phyloP scores from a whole-genome alignment of 2,888 invertebrate species.

The Ichneumon xanthorius region DNA sequence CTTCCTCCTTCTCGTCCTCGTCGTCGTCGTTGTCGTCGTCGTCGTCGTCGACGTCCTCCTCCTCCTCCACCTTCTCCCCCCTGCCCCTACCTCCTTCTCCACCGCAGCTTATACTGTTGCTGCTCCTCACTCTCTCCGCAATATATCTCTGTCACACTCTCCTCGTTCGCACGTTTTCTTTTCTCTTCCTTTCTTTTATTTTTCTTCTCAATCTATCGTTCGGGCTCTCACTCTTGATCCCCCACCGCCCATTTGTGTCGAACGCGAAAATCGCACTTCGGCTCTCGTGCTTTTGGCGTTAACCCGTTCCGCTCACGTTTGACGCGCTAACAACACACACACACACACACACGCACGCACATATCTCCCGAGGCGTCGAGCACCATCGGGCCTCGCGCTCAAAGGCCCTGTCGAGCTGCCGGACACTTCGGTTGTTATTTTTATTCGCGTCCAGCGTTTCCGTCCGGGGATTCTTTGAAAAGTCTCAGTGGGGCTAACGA shows the following conservation, averaged over 20 bases:
- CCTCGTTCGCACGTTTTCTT: constrained; percentile 6
- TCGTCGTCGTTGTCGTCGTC: constrained; percentile 29
- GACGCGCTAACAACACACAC: constrained; percentile 47
- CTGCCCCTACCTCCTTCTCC: constrained; percentile 40
- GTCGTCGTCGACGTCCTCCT: no score
- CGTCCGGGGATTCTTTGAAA: not conserved
- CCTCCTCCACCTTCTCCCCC: no score
- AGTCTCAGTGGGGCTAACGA: not conserved
- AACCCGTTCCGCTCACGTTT: constrained; percentile 59
- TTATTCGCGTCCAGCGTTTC: constrained; percentile 30
- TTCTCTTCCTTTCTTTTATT: not conserved
- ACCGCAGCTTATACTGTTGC: constrained; percentile 30
- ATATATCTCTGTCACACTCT: constrained; percentile 3
- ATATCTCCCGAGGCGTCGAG: constrained; percentile 16
- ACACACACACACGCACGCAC: constrained; percentile 49
- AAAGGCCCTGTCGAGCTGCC: not conserved
- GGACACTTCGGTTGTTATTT: constrained; percentile 6
- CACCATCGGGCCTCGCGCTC: constrained; percentile 31
- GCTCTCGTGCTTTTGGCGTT: constrained; percentile 59
- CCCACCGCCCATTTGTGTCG: constrained; percentile 23
- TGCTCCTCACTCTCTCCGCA: constrained; percentile 48
- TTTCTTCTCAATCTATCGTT: constrained; percentile 8
- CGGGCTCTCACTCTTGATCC: constrained; percentile 38
- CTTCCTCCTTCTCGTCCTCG: constrained; percentile 43
- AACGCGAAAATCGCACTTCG: constrained; percentile 47